phyloP scores from a whole-genome alignment of 2,888 invertebrate genomes.

The Brassicogethes aeneus region DNA sequence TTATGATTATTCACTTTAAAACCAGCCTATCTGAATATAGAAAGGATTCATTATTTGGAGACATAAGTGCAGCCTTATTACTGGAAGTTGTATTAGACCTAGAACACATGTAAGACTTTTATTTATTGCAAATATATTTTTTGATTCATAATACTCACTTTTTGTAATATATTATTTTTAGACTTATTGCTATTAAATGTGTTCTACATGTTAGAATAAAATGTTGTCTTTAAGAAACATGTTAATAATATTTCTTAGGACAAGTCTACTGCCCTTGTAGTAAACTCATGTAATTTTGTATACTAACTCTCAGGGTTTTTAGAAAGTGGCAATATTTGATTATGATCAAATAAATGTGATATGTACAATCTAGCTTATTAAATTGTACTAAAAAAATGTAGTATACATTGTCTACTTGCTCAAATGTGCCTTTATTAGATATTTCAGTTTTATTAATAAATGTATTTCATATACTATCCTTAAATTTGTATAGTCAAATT shows the following conservation, averaged over 20 bases:
- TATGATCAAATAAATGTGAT: slow-evolving; percentile 30
- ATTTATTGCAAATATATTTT: no score
- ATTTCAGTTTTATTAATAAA: slow-evolving; percentile 10
- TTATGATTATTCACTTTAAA: neutral
- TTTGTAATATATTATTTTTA: no score
- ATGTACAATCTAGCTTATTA: slow-evolving; percentile 29
- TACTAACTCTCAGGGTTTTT: slow-evolving; percentile 36
- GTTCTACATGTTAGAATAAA: neutral
- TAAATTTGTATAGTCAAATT: slow-evolving; percentile 17
- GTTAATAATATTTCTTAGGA: slow-evolving; percentile 5
- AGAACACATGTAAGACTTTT: no score
- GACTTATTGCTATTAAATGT: neutral
- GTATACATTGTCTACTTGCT: slow-evolving; percentile 36
- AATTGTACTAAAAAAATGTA: slow-evolving; percentile 24
- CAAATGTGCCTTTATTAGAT: slow-evolving; percentile 38
- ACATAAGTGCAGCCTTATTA: neutral
- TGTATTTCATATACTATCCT: slow-evolving; percentile 11
- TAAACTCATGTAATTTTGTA: slow-evolving; percentile 28
- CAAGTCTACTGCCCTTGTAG: slow-evolving; percentile 17
- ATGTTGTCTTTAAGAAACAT: neutral
- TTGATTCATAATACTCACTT: no score
- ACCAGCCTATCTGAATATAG: neutral
- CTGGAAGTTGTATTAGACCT: neutral
- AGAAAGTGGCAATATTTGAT: slow-evolving; percentile 30
- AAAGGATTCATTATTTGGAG: neutral